Conservation (phyloP, 2,888 invertebrate species). For the Acronicta leporina region DNA sequence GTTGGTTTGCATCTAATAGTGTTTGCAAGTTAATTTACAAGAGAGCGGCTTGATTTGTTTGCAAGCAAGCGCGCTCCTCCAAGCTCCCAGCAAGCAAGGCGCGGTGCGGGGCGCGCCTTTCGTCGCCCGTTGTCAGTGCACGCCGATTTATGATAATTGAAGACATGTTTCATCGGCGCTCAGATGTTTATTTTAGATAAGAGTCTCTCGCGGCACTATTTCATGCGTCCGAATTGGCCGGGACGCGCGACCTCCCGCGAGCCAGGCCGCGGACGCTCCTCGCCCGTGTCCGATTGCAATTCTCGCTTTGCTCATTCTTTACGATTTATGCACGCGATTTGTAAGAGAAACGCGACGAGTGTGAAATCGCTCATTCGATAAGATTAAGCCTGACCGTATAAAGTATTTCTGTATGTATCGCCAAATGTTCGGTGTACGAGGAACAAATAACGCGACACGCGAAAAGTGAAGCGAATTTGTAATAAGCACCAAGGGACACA, state of each 20-base stretch:
- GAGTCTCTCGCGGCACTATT: slow-evolving; percentile 83
- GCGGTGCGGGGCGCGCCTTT: slow-evolving; percentile 77
- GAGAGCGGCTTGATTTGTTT: slow-evolving; percentile 73
- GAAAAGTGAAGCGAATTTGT: slow-evolving; percentile 58
- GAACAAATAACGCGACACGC: slow-evolving; percentile 30
- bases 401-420: slow-evolving; percentile 61
- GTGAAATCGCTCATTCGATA: slow-evolving; percentile 77
- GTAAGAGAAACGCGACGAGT: slow-evolving; percentile 75
- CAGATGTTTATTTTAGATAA: slow-evolving; percentile 89
- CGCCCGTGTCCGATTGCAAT: slow-evolving; percentile 78
- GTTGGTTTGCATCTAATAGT: slow-evolving; percentile 51
- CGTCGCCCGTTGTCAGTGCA: slow-evolving; percentile 81
- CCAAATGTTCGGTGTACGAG: slow-evolving; percentile 51
- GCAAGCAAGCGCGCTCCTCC: slow-evolving; percentile 65
- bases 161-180: slow-evolving; percentile 87
- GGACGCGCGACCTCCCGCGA: slow-evolving; percentile 84
- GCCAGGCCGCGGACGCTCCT: slow-evolving; percentile 60
- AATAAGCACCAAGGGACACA: slow-evolving; percentile 49
- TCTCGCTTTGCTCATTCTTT: slow-evolving; percentile 76
- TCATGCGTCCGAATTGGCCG: slow-evolving; percentile 85
- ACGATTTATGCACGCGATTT: slow-evolving; percentile 80
- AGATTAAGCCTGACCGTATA: slow-evolving; percentile 64
- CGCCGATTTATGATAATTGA: slow-evolving; percentile 89
- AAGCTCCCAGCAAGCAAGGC: no score
- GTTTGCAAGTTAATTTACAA: slow-evolving; percentile 50